Conservation (phyloP, 2,888 invertebrate species). For the Micoletzkya japonica region DNA sequence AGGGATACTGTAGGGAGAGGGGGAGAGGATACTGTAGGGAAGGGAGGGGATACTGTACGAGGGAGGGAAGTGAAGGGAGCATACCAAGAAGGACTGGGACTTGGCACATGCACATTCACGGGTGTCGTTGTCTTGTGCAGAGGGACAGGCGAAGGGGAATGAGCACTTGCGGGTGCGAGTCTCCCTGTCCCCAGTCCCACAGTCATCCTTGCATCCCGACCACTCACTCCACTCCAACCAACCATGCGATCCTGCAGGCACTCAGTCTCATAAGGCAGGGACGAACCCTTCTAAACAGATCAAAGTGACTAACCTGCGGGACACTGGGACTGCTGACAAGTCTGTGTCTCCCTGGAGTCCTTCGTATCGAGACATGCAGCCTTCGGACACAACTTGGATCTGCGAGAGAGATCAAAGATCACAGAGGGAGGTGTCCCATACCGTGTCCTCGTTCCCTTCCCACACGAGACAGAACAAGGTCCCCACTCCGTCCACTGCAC, state of each 20-base stretch:
- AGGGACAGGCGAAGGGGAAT: conserved; percentile 27
- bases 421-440: conserved; percentile 30
- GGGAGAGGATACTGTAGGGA: neutral
- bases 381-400: too few relatives aligned
- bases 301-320: conserved; percentile 7
- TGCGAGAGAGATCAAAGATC: conserved; percentile 39
- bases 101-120: too few relatives aligned
- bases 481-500: conserved; percentile 37
- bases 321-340: conserved; percentile 3
- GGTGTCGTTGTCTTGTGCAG: too few relatives aligned
- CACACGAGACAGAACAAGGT: conserved; percentile 39
- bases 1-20: neutral
- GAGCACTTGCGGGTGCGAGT: conserved; percentile 21
- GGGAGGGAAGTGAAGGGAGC: too few relatives aligned
- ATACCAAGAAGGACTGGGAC: neutral
- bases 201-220: conserved; percentile 58
- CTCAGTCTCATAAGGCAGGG: neutral
- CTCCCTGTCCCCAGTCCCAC: conserved; percentile 34
- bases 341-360: too few relatives aligned
- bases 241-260: conserved; percentile 28
- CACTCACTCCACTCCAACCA: conserved; percentile 61
- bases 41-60: too few relatives aligned
- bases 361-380: too few relatives aligned
- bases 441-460: conserved; percentile 38
- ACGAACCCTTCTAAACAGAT: neutral